Evolutionary conservation across 2,797 vertebrate species (phyloP), one percentile per base, ranked within the genome.

Genomic region (Otolemur crassicaudatus): DNA sequence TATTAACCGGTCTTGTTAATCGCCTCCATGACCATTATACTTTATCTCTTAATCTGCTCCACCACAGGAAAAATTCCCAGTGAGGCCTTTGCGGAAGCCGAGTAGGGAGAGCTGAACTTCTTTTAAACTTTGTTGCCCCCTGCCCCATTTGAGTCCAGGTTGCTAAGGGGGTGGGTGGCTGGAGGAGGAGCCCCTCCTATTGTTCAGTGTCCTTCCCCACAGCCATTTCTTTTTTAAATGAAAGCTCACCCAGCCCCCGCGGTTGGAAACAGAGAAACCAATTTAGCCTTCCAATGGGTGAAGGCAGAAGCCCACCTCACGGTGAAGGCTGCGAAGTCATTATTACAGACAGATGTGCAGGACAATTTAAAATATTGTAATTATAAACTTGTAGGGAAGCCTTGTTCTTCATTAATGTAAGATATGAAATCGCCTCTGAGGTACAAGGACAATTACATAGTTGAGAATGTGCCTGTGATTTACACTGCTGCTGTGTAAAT

Each of bases 331-430:
- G 90, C 61, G 75, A 91, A 95, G 96, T 95, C 91, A 95, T 91
- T 93, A 95, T 98, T 97, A 90, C 97, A 97, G 98, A 84, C 60
- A 97, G 97, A 96, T 95, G 96, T 91, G 97, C 97, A 16, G 97
- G 97, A 90, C 95, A 97, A 95, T 98, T 97, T 97, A 97, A 97
- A 98, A 98, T 97, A 96, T 88, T 95, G 97, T 97, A 98, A 98
- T 98, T 98, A 98, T 96, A 95, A 96, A 97, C 93, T 93, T 98
- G 98, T 98, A 95, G 96, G 91, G 95, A 96, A 98, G 94, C 79
- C 97, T 98, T 99, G 98, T 98, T 98, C 98, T 98, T 99, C 98
- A 97, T 99, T 99, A 99, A 98, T 96, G 98, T 98, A 92, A 95
- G 97, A 97, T 96, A 81, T 94, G 97, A 95, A 97, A 96, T 91